Evolutionary conservation across 2,888 invertebrate genomes (phyloP).

Genomic region (Synanthedon vespiformis): DNA sequence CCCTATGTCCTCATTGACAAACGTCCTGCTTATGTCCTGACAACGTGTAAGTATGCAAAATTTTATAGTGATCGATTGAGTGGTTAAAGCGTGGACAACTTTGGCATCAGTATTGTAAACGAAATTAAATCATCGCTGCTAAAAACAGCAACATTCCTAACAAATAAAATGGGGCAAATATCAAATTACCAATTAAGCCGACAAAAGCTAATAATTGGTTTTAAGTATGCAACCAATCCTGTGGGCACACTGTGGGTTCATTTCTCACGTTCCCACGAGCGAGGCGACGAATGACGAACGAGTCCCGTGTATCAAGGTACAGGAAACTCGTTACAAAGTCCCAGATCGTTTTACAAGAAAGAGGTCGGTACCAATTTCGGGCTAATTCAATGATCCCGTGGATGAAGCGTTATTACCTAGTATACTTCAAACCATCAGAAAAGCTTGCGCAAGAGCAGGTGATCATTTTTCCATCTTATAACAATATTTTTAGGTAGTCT

Average conservation of each 20-base stretch:
- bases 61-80: too few relatives aligned
- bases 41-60: too few relatives aligned
- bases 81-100: too few relatives aligned
- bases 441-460: constrained; percentile 41
- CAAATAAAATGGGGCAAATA: constrained; percentile 10
- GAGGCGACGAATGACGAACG: constrained; percentile 8
- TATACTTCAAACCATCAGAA: constrained; percentile 42
- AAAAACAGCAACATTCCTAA: too few relatives aligned
- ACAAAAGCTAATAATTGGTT: constrained; percentile 29
- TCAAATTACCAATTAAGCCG: constrained; percentile 31
- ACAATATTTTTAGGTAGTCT: too few relatives aligned
- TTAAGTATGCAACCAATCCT: constrained; percentile 24
- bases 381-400: constrained; percentile 50
- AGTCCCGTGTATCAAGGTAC: constrained; percentile 1
- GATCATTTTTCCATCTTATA: constrained; percentile 12
- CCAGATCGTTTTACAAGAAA: constrained; percentile 44
- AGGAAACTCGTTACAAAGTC: constrained; percentile 1
- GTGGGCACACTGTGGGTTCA: constrained; percentile 22
- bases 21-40: too few relatives aligned
- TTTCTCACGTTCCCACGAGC: constrained; percentile 27
- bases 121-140: neutral
- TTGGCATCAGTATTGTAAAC: neutral
- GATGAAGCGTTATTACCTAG: constrained; percentile 39
- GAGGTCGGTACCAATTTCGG: constrained; percentile 39
- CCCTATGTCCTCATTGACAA: too few relatives aligned